Base-by-base conservation (phyloP, 2,113 vertebrate species). In the Cettia cetti region DNA sequence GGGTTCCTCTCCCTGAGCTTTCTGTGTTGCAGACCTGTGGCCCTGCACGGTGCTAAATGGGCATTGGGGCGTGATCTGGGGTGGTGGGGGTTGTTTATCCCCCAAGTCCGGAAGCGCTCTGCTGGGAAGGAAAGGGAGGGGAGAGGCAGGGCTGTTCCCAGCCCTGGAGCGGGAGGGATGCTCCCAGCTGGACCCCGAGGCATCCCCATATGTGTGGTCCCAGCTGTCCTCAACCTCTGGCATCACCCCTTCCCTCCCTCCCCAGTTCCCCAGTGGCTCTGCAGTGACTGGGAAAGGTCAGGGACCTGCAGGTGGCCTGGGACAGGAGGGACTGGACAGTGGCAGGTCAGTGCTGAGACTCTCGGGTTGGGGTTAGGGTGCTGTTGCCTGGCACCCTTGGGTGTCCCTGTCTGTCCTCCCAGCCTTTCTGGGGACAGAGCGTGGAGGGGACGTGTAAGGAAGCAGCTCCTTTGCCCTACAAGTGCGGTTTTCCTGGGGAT, bases 111-210 rank as follows among this genome's bases (percentile, higher is more conserved):
- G 96, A 96, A 96, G 20, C 1, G 0, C 6, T 61, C 17, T 1
- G 2, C 39, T 82, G 94, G 94, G 82, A 95, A 96, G 92, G 96
- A 96, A 96, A 82, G 85, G 92, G 94, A 95, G 86, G 91, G 39
- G 83, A 77, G 23, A 84, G 16, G 11, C 0, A 1, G 69, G 69
- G 44, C 90, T 14, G 28, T 65, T 93, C 59, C 79, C 50, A 44
- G 40, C 8, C 1, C 14, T 0, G 3, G 17, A 28, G 64, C 1
- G 2, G 57, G 57, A 45, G 84, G 31, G 63, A 64, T 85, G 78
- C 44, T 77, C 56, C 42, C 2, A 2, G 52, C 40, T 84, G 53
- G 3, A 24, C 76, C 63, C 13, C 0, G 4, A 59, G 40, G 8
- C 14, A 12, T 16, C 64, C 37, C 69, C 15, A 1, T 4, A 1